Evolutionary conservation across 2,888 invertebrate genomes (phyloP).

Genomic region (Acanthosepion esculentum): DNA sequence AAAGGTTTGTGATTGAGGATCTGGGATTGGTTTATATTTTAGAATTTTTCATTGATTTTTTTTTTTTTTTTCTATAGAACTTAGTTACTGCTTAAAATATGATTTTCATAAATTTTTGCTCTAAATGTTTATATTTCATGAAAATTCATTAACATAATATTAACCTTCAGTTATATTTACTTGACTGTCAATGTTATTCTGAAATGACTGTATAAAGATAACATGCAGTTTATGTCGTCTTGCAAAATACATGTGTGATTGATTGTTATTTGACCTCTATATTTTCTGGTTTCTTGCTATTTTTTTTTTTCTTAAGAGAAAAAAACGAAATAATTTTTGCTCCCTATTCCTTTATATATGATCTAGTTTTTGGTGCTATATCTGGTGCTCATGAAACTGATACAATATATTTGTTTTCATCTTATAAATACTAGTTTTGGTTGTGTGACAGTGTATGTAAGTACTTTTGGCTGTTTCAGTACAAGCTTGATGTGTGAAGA

Average conservation of each 20-base stretch:
- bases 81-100: background rate
- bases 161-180: too few relatives aligned
- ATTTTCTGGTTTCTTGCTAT: background rate
- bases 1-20: background rate
- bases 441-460: background rate
- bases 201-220: too few relatives aligned
- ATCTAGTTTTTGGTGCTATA: slow-evolving; percentile 11
- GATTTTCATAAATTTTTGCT: background rate
- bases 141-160: too few relatives aligned
- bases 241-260: background rate
- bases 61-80: background rate
- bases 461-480: background rate
- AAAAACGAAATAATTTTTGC: background rate
- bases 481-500: background rate
- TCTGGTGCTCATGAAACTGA: slow-evolving; percentile 18
- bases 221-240: background rate
- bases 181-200: too few relatives aligned
- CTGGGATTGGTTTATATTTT: background rate
- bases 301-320: background rate
- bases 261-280: background rate
- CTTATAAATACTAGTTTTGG: background rate
- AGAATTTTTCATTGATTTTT: background rate
- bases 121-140: background rate
- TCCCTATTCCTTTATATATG: background rate
- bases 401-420: background rate